A percentile compares a stretch with the other conserved stretches of the same genome.
Evolutionary conservation across 2,888 invertebrate species (phyloP).

Genomic region (Leucophenga montana): DNA sequence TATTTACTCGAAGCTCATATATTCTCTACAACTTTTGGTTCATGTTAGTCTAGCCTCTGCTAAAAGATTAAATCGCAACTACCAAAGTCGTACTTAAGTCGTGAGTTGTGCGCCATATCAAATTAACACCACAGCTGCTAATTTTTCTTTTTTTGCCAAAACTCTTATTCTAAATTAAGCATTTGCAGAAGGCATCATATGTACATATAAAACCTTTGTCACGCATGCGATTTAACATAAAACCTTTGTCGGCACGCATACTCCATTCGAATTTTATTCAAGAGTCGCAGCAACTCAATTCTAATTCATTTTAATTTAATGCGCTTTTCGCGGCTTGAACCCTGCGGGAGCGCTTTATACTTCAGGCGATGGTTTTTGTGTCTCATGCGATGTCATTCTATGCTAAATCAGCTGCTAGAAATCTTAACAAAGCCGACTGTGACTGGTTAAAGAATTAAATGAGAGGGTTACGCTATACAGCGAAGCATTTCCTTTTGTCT

Average conservation of each 20-base stretch:
- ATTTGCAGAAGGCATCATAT: no score
- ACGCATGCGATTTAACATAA: conserved; percentile 22
- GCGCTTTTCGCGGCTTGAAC: conserved; percentile 10
- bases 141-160: no score
- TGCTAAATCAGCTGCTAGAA: conserved; percentile 17
- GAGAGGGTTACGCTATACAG: conserved; percentile 1
- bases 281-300: conserved; percentile 1
- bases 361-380: not conserved
- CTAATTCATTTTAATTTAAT: conserved; percentile 25
- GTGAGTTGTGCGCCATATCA: no score
- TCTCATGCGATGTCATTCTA: conserved; percentile 10
- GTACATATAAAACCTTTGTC: not conserved
- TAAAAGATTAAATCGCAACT: no score
- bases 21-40: no score
- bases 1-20: no score
- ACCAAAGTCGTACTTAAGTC: no score
- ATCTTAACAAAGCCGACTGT: conserved; percentile 10
- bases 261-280: not conserved
- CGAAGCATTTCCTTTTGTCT: not conserved
- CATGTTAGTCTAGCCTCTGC: no score
- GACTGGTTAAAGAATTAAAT: no score
- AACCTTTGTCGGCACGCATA: not conserved
- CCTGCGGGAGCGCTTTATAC: not conserved
- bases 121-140: no score
- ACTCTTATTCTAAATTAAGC: no score